Evolutionary conservation across 1,140 invertebrate genomes (phyloP).

Genomic region (Pygmarrhopalites habei): DNA sequence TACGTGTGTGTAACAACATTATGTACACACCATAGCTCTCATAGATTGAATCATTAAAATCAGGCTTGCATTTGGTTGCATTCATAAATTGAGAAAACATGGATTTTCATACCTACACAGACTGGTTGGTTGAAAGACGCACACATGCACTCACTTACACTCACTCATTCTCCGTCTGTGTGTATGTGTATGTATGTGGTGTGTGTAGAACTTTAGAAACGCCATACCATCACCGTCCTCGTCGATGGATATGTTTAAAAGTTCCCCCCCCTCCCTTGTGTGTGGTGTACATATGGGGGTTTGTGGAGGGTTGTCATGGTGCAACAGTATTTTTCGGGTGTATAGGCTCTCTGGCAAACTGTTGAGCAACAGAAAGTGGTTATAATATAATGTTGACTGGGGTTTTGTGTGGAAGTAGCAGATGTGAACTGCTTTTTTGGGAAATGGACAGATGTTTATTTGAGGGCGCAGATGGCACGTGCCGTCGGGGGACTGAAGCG

Average conservation of each 20-base stretch:
- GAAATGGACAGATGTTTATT: constrained; percentile 17
- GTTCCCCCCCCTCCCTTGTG: too few relatives aligned
- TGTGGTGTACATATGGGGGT: too few relatives aligned
- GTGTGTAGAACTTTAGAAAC: too few relatives aligned
- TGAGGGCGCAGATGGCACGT: constrained; percentile 14
- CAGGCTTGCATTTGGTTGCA: constrained; percentile 2
- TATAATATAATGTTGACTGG: constrained; percentile 1
- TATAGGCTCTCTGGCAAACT: constrained; percentile 2
- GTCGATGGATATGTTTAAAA: too few relatives aligned
- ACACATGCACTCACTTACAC: not conserved
- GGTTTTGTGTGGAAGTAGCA: not conserved
- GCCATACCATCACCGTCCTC: too few relatives aligned
- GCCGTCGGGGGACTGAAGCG: constrained; percentile 16
- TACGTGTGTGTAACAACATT: not conserved
- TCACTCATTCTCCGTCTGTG: not conserved
- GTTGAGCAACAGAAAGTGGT: constrained; percentile 13
- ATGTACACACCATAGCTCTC: not conserved
- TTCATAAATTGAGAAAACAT: not conserved
- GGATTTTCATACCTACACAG: not conserved
- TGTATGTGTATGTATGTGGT: too few relatives aligned
- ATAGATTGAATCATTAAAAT: constrained; percentile 4
- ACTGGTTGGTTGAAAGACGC: too few relatives aligned
- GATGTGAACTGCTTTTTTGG: constrained; percentile 17
- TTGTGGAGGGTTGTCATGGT: constrained; percentile 3
- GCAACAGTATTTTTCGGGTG: constrained; percentile 7